Evolutionary conservation across 2,888 invertebrate genomes (phyloP), one percentile per base, ranked within the genome.

Genomic region (Drosophila austrosaltans): DNA sequence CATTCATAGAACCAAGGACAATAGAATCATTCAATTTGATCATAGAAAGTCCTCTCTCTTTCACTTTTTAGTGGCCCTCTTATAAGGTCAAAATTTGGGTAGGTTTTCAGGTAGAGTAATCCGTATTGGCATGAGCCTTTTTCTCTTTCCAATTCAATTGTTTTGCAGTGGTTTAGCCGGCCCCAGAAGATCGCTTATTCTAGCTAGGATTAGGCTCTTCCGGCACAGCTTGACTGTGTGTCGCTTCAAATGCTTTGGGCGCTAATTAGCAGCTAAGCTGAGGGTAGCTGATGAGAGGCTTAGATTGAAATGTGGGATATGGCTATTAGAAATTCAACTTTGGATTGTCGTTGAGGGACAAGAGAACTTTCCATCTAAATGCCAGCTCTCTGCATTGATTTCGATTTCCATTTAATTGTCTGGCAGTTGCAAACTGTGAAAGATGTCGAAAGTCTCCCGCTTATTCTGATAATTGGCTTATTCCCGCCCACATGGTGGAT

Each of bases 121-220:
- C 66, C 58, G 12, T 72, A 72, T 72, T 76, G 76, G 72, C 76
- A 61, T 25, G 59, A 44, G 44, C 67, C 73, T 36, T 36, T 10
- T 36, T 36, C 3, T 67, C 42, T 42, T 76, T 76, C 76, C 79
- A 69, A 66, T 60, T 76, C 62, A 63, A 63, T 75, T 77, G 79
- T 59, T 67, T 69, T 69, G 68, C 68, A 74, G 66, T 62, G 65
- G 63, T 65, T 77, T 66, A 73, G 73, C 67, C 57, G 63, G 40
- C 53, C 69, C 69, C n/a, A 20, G n/a, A 20, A 39, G 57, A 57
- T 57, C 57, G 57, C 39, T 48, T 48, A 48, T 48, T 48, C 22
- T 16, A 25, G 25, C 10, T 7, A 25, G 48, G 39, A 36, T 57
- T 57, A 39, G 57, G 57, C 57, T 36, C 39, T 57, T 57, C 57